A percentile compares a stretch with the other conserved stretches of the same genome.
These are phyloP conservation scores for Sepioteuthis lessoniana DNA, from an alignment of 2,888 invertebrate genomes.

Conservation along the genomic window DNA sequence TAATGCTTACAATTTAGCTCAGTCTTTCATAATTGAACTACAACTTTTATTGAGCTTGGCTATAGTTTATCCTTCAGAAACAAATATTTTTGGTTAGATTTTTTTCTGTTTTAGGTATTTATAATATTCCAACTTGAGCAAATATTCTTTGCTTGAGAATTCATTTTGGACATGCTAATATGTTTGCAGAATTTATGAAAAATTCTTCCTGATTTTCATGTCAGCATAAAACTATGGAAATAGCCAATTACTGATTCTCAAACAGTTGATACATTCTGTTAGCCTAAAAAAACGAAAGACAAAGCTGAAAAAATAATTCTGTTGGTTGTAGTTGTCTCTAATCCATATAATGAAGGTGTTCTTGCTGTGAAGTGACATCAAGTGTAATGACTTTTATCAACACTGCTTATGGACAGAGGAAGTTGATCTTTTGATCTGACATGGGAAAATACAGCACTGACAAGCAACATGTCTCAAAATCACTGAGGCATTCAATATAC, in stretches of 20 bases:
- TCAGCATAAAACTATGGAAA: constrained; percentile 33
- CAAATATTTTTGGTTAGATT: neutral
- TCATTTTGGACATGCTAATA: neutral
- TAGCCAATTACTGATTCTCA: constrained; percentile 7
- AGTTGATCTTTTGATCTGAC: constrained; percentile 2
- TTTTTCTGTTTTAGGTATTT: neutral
- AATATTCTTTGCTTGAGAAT: neutral
- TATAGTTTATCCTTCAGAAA: neutral
- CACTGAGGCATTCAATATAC: constrained; percentile 6
- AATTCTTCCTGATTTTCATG: neutral
- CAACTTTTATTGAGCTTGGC: neutral
- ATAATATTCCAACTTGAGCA: neutral
- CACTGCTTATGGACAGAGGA: constrained; percentile 1
- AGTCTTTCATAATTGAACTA: neutral
- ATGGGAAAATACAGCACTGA: neutral
- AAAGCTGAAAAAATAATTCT: neutral
- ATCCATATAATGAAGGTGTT: constrained; percentile 20
- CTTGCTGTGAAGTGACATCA: neutral
- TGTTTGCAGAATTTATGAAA: neutral
- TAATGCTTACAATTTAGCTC: neutral
- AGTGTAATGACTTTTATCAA: constrained; percentile 17
- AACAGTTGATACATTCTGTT: neutral
- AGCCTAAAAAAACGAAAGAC: neutral
- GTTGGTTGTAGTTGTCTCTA: neutral
- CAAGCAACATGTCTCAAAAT: constrained; percentile 12